Percentiles rank a stretch among this genome's conserved stretches.
Evolutionary conservation across 2,113 vertebrate species (phyloP).

Genomic region (Gasterosteus aculeatus): DNA sequence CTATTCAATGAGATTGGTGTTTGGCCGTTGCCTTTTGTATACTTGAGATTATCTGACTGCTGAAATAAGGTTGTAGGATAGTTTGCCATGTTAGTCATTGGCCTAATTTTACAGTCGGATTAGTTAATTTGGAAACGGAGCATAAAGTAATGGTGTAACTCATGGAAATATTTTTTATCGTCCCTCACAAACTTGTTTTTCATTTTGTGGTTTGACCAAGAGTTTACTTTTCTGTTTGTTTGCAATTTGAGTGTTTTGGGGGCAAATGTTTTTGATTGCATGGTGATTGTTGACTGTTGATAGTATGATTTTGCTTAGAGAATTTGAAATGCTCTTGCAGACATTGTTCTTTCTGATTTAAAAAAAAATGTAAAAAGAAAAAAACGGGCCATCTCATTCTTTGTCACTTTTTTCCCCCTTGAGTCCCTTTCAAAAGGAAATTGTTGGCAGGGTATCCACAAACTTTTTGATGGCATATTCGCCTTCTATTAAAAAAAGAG

Average conservation of each 20-base stretch:
- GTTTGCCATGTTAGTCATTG: conserved; percentile 28
- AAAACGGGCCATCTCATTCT: neutral
- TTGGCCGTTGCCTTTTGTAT: conserved; percentile 43
- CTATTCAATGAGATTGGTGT: conserved; percentile 40
- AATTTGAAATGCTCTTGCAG: conserved; percentile 45
- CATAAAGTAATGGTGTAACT: conserved; percentile 33
- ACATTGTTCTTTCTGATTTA: conserved; percentile 50
- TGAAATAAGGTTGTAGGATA: conserved; percentile 30
- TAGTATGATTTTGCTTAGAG: conserved; percentile 47
- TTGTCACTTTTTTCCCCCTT: neutral
- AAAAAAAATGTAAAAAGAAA: conserved; percentile 24
- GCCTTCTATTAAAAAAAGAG: neutral
- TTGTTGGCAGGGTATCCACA: neutral
- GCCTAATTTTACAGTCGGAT: conserved; percentile 16
- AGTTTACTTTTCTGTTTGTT: conserved; percentile 53
- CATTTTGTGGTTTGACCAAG: conserved; percentile 52
- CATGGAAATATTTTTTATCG: neutral
- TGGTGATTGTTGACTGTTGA: conserved; percentile 60
- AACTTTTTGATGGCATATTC: neutral
- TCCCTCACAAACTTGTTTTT: conserved; percentile 38
- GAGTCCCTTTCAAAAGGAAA: neutral
- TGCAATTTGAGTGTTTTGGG: conserved; percentile 26
- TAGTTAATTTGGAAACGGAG: conserved; percentile 17
- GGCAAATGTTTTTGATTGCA: conserved; percentile 53
- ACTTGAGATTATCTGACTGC: conserved; percentile 50